Base-by-base conservation (phyloP, 2,888 invertebrate genomes). In the Patella ulyssiponensis region DNA sequence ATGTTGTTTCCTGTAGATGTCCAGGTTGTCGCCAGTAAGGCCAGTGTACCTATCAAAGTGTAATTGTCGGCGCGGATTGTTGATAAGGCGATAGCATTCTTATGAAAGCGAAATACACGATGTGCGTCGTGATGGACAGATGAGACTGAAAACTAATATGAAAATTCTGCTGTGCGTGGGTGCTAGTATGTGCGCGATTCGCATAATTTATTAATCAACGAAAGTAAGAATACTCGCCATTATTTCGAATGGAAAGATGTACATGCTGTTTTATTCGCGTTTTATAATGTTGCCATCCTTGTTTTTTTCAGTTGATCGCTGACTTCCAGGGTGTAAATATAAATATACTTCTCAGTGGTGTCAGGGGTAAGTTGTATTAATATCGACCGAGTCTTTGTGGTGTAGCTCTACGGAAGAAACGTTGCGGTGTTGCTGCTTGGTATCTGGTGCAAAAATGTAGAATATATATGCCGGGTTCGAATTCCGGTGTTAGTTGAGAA, bases 291-390 rank as follows among this genome's bases (percentile, higher is more conserved):
- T 52, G 15, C 12, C 17, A 33, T 2, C 14, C 3, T 71, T 7
- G 23, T 54, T 14, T 17, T 17, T 81, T 86, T 51, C 83, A 90
- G 88, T 77, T 89, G 11, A 85, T 89, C 56, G 83, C 86, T 64
- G 90, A 91, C 69, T 91, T 90, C 79, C 86, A 84, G 12, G 83
- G 82, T 12, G 87, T 89, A 4, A 87, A 86, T 27, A 84, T 90
- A 12, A 82, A 81, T 7, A 86, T 90, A 0, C 89, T 85, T 58
- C 78, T 90, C 51, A 86, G 89, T 12, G 85, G 85, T 9, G 84
- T 89, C 20, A 85, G 86, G 81, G 88, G 89, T 89, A 74, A 79
- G 85, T 77, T 11, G 14, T 15, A 7, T 7, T 15, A n/a, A 44
- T 15, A 23, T 12, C 44, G 4, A 51, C 7, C 17, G 15, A 23